A percentile compares a stretch with the other conserved stretches of the same genome.
Evolutionary conservation across 2,888 invertebrate species (phyloP).

Genomic region (Cataglyphis albicans): DNA sequence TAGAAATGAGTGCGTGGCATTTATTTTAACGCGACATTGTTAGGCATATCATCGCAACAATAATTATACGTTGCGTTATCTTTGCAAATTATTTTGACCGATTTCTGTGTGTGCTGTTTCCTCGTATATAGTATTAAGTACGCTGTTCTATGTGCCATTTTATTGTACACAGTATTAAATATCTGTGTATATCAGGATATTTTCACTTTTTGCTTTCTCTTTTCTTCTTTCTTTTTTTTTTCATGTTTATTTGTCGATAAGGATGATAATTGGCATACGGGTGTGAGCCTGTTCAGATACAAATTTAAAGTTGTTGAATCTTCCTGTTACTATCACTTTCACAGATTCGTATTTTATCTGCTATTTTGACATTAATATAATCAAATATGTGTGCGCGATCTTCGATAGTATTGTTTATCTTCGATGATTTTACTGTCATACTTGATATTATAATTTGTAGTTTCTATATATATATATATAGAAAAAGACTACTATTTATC

Average conservation of each 20-base stretch:
- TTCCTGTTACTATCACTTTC: conserved; percentile 12
- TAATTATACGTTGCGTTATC: not conserved
- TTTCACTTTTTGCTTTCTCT: not conserved
- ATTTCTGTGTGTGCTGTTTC: not conserved
- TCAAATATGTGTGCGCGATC: not conserved
- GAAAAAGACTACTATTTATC: not conserved
- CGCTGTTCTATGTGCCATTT: not conserved
- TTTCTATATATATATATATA: not conserved
- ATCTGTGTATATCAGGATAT: not conserved
- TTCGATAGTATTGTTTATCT: conserved; percentile 6
- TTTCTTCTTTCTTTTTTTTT: not conserved
- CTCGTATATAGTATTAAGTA: not conserved
- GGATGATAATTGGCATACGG: not conserved
- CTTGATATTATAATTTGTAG: not conserved
- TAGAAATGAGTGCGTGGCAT: not conserved
- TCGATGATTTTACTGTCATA: not conserved
- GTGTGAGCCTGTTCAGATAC: not conserved
- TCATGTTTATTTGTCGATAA: not conserved
- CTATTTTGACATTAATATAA: not conserved
- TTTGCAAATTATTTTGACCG: conserved; percentile 1
- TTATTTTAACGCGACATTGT: not conserved
- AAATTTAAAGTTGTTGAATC: conserved; percentile 3
- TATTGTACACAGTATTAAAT: not conserved
- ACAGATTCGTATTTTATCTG: not conserved
- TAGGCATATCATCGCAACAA: not conserved